Base-by-base conservation (phyloP, 1,140 invertebrate genomes). In the Tribolium madens region DNA sequence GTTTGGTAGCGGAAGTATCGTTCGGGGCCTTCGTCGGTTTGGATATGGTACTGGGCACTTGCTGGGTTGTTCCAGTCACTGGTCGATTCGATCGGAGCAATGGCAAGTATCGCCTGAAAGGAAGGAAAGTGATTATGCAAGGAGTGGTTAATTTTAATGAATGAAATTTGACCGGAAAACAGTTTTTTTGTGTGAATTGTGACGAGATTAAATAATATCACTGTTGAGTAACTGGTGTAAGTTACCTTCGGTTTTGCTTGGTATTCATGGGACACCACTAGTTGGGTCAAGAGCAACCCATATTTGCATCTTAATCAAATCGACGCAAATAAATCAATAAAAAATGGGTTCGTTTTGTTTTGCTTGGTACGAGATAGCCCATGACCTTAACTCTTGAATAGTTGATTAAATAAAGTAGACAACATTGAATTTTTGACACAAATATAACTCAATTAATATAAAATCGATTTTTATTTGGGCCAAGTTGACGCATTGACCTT, bases 11-110 rank as follows among this genome's bases (percentile, higher is more conserved):
- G 89, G 87, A 95, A 95, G 86, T 93, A 95, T 18, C 95, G 88
- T 81, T 96, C 94, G 0, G 93, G 92, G 15, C 94, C 95, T 86
- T 95, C 94, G 83, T 96, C 95, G n/a, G 94, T 96, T 86, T 96
- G 95, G 80, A 96, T 95, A 86, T 96, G 94, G 85, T 95, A 96
- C 86, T 96, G 94, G 0, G 89, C 89, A 68, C 87, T 88, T 5
- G 89, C 89, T 76, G 87, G 85, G 13, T 88, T 86, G 70, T 88
- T 89, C 89, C 89, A 92, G 48, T 88, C 89, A 79, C 88, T 77
- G 13, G 36, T 76, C 31, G 80, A 46, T 17, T 33, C 64, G 31
- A 73, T 76, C 26, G 60, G 33, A 46, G 73, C 73, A 9, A 79
- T 17, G 46, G 69, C n/a, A 26, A 77, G 47, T 14, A 75, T 64